phyloP scores from a whole-genome alignment of 2,888 invertebrate species.

The Pteria penguin region DNA sequence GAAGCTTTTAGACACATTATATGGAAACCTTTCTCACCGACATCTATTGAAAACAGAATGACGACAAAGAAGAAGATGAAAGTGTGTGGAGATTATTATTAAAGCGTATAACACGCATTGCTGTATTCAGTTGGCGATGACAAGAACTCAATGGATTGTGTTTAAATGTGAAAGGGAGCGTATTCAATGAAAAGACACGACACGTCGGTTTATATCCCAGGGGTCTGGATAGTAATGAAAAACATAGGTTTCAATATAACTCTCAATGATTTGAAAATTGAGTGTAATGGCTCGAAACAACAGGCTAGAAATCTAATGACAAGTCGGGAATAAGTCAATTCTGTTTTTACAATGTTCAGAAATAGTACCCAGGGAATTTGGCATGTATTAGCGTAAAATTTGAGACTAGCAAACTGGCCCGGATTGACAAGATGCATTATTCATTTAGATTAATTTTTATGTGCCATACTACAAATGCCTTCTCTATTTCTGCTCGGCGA shows the following conservation, averaged over 20 bases:
- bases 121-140: background rate
- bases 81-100: background rate
- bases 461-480: too few species aligned
- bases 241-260: background rate
- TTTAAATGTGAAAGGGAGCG: background rate
- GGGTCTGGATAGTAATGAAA: background rate
- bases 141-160: background rate
- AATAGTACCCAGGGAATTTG: background rate
- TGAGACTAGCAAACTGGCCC: background rate
- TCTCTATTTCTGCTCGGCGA: too few species aligned
- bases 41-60: background rate
- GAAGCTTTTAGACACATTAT: background rate
- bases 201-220: background rate
- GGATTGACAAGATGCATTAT: too few species aligned
- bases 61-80: background rate
- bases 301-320: background rate
- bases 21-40: background rate
- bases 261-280: background rate
- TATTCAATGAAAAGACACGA: background rate
- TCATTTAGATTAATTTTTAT: too few species aligned
- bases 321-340: background rate
- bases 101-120: background rate
- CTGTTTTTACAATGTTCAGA: background rate
- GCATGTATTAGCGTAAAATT: background rate
- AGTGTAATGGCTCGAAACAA: background rate